Evolutionary conservation across 2,113 vertebrate genomes (phyloP), one percentile per base, ranked within the genome.

Genomic region (Nothobranchius kuhntae): DNA sequence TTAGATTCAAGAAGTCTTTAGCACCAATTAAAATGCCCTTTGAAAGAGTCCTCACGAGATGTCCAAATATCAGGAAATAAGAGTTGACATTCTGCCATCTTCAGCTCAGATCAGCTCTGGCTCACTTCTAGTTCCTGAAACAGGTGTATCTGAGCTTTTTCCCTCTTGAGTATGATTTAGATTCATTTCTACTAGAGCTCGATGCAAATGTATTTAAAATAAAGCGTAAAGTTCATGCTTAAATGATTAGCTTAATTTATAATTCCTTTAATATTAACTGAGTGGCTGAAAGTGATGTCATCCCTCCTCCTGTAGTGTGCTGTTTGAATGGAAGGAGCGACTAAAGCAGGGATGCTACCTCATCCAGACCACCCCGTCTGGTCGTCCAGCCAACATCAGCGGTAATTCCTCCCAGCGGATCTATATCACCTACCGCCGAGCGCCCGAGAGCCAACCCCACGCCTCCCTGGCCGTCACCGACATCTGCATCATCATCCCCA

Each of bases 281-380:
- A 6, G 10, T 51, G n/a, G 26, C 53, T 64, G 21, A 61, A 7
- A 45, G 50, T 71, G 45, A 1, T 21, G 6, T 17, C 53, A 12
- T 57, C 11, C 40, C 57, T 53, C 55, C 11, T 4, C 4, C 21
- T 38, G 0, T 67, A 99, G 98, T n/a, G 94, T 98, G 69, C 90
- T 99, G 57, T 98, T 96, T 36, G 96, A 99, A 85, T 98, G 96
- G 93, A 98, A 97, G 75, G 97, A 99, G 86, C 92, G 96, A 35
- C 89, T 99, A 45, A 99, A 97, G 85, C 96, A 93, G 62, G 97
- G 96, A 61, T 99, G 97, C 90, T 94, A 98, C 80, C 93, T 99
- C 80, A 96, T 99, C 86, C 95, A 98, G 80, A 94, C 81, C 81
- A 99, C 98, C 10, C 95, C 96, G 0, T 92, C 91, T 0, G 97